Percentiles rank a stretch among this genome's conserved stretches.
Conservation (phyloP, 2,888 invertebrate species). For the Amblyteles armatorius region DNA sequence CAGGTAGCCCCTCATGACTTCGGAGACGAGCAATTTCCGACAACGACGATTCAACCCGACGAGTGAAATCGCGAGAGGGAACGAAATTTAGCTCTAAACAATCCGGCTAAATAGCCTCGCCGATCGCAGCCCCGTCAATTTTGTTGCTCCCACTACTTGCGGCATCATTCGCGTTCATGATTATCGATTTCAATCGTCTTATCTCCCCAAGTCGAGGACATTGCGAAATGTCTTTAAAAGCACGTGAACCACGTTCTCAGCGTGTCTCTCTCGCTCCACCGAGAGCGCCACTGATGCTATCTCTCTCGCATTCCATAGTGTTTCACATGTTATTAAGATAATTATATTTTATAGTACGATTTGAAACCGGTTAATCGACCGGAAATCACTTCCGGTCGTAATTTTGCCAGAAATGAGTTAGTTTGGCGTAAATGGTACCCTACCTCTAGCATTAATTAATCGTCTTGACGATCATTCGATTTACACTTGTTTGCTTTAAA, state of each 20-base stretch:
- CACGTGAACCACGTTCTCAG: too few species aligned
- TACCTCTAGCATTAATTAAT: too few species aligned
- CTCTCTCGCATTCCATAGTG: too few species aligned
- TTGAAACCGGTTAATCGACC: too few species aligned
- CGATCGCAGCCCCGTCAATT: background rate
- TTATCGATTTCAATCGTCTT: constrained; percentile 7
- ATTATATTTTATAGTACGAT: background rate
- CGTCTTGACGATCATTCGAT: background rate
- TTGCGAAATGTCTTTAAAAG: background rate
- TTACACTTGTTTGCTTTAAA: background rate
- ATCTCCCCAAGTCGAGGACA: background rate
- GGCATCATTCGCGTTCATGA: constrained; percentile 11
- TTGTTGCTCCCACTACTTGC: background rate
- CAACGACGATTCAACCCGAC: background rate
- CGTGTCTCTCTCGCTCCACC: too few species aligned
- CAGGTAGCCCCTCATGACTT: constrained; percentile 21
- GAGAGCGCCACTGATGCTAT: too few species aligned
- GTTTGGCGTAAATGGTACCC: too few species aligned
- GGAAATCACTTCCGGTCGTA: too few species aligned
- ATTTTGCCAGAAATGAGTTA: too few species aligned
- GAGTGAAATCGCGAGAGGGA: background rate
- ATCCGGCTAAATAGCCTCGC: constrained; percentile 19
- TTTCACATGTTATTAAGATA: background rate
- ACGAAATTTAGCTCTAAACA: background rate
- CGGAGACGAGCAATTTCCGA: background rate